Percentiles rank a stretch among this genome's conserved stretches.
phyloP scores from a whole-genome alignment of 2,113 vertebrate species.

The Nycticebus coucang region DNA sequence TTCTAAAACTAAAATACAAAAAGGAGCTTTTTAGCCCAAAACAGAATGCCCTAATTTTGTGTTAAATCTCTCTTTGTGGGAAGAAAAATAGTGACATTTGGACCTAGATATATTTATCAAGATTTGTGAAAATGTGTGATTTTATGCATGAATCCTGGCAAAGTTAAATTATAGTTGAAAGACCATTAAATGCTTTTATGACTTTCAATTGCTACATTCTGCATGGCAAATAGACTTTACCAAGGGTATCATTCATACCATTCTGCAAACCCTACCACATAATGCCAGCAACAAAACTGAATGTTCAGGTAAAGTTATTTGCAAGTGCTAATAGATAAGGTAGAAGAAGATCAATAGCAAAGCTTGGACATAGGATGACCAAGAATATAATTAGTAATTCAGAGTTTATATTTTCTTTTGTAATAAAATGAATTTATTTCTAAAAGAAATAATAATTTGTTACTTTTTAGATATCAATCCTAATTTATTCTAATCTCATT shows the following conservation, averaged over 20 bases:
- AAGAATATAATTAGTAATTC: not conserved
- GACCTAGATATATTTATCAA: slow-evolving; percentile 75
- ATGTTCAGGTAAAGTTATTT: not conserved
- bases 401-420: not conserved
- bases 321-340: not conserved
- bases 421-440: not conserved
- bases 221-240: slow-evolving; percentile 54
- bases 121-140: slow-evolving; percentile 73
- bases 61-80: slow-evolving; percentile 61
- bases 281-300: not conserved
- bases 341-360: not conserved
- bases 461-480: not conserved
- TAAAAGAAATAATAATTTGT: not conserved
- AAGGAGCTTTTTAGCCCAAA: slow-evolving; percentile 63
- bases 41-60: slow-evolving; percentile 76
- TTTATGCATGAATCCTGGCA: slow-evolving; percentile 70
- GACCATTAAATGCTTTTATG: slow-evolving; percentile 72
- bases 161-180: slow-evolving; percentile 76
- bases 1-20: slow-evolving; percentile 68
- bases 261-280: not conserved
- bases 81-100: slow-evolving; percentile 77
- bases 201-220: slow-evolving; percentile 59
- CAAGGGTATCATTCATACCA: slow-evolving; percentile 31
- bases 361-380: not conserved
- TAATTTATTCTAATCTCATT: slow-evolving; percentile 17